Evolutionary conservation across 2,888 invertebrate genomes (phyloP), one percentile per base, ranked within the genome.

Genomic region (Parasteatoda lunata): DNA sequence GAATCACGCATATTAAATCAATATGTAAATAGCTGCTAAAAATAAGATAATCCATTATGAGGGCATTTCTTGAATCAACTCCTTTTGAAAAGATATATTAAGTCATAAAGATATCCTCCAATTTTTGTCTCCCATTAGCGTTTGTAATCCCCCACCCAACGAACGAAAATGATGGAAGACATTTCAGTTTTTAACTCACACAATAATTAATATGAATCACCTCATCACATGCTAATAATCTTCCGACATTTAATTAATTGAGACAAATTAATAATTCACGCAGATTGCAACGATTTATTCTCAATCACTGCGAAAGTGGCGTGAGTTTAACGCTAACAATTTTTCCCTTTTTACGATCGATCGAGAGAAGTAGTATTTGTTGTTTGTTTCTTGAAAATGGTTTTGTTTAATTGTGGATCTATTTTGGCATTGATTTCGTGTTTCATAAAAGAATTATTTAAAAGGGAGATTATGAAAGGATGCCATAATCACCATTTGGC

Each of bases 141-240:
- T 80, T 73, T 71, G 15, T 64, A 70, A 71, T 71, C 79, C 68
- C 65, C 48, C n/a, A 30, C 30, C 70, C 52, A 15, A 66, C 72
- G 73, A 66, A 73, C 66, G 13, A 45, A 71, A 72, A 59, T 4
- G 79, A 79, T 66, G 11, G 66, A 73, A 71, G 80, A 65, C 49
- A 65, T 65, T 65, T 73, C 51, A 51, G 80, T 80, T 80, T 80
- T 73, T 80, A 80, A 80, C 72, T 52, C 30, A 45, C 48, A 30
- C 48, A 51, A 48, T 80, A 80, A 80, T 80, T 80, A 80, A 80
- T 80, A 80, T 65, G 52, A 80, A 80, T 80, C 73, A 15, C 72
- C 80, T 80, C 72, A 80, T 80, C 80, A 68, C 73, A 72, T 73
- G 80, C 80, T 72, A 80, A 80, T 80, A 80, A 73, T 80, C 80